A percentile compares a stretch with the other conserved stretches of the same genome.
Evolutionary conservation across 2,113 vertebrate genomes (phyloP).

Genomic region (Sorex fumeus): DNA sequence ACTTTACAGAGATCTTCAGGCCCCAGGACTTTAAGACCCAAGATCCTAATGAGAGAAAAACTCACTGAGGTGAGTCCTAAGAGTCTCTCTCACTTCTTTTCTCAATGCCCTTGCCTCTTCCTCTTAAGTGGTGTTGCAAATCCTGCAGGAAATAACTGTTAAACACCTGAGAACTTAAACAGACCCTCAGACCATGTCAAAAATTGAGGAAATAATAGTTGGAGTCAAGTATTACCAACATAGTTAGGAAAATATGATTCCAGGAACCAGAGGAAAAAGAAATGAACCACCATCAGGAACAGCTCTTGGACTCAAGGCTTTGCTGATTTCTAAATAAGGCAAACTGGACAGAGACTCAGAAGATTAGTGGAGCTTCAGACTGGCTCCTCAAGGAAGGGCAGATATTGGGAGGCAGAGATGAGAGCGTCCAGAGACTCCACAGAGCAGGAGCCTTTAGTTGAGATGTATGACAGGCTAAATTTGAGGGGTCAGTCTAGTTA

Average conservation of each 20-base stretch:
- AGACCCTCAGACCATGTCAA: neutral
- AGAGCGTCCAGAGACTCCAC: neutral
- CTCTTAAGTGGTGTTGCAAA: neutral
- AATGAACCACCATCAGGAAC: neutral
- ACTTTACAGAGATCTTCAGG: neutral
- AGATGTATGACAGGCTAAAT: neutral
- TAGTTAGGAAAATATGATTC: neutral
- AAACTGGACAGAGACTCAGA: neutral
- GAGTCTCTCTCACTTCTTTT: constrained; percentile 14
- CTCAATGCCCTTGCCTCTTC: neutral
- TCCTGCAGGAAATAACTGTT: neutral
- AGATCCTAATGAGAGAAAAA: neutral
- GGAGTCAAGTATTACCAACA: neutral
- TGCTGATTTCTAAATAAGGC: neutral
- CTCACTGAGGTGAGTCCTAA: neutral
- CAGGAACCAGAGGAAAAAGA: constrained; percentile 50
- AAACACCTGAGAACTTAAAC: neutral
- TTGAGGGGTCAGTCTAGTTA: neutral
- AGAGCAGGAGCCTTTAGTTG: constrained; percentile 22
- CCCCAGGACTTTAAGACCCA: neutral
- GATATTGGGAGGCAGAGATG: neutral
- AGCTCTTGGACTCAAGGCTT: neutral
- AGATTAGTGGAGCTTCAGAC: neutral
- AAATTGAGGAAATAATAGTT: neutral
- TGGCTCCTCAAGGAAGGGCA: neutral